These are phyloP conservation scores for Albula glossodonta DNA, from an alignment of 2,113 vertebrate species.

Conservation along the genomic window DNA sequence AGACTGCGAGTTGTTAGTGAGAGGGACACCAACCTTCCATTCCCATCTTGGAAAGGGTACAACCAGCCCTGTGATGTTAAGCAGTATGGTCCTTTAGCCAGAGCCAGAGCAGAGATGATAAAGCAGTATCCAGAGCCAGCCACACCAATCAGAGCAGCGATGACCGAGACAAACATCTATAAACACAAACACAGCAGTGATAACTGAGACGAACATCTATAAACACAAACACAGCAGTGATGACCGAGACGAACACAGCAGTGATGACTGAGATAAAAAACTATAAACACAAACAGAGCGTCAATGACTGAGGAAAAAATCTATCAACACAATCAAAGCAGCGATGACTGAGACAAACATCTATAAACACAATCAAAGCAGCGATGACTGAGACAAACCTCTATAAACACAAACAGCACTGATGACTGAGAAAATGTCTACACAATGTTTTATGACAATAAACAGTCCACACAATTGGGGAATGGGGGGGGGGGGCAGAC, in stretches of 20 bases:
- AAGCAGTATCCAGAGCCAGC: conserved; percentile 84
- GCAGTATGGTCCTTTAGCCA: conserved; percentile 79
- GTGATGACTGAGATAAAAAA: conserved; percentile 78
- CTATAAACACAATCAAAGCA: too few species aligned
- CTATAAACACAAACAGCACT: conserved; percentile 56
- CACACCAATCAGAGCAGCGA: conserved; percentile 80
- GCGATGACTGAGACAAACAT: too few species aligned
- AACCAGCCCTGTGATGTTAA: conserved; percentile 57
- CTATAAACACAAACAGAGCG: conserved; percentile 80
- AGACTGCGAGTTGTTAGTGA: not conserved
- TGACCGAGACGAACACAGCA: conserved; percentile 46
- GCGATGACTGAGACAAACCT: too few species aligned
- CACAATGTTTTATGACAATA: not conserved
- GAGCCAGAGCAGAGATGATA: conserved; percentile 74
- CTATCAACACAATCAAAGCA: too few species aligned
- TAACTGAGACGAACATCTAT: conserved; percentile 71
- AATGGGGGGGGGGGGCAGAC: too few species aligned
- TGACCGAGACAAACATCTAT: conserved; percentile 79
- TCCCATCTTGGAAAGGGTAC: conserved; percentile 65
- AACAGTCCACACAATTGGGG: too few species aligned
- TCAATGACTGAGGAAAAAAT: conserved; percentile 64
- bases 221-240: not conserved
- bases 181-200: conserved; percentile 1
- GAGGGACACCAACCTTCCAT: conserved; percentile 66
- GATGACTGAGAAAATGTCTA: conserved; percentile 77